phyloP scores from a whole-genome alignment of 2,113 vertebrate species.

The Crotalus tigris region DNA sequence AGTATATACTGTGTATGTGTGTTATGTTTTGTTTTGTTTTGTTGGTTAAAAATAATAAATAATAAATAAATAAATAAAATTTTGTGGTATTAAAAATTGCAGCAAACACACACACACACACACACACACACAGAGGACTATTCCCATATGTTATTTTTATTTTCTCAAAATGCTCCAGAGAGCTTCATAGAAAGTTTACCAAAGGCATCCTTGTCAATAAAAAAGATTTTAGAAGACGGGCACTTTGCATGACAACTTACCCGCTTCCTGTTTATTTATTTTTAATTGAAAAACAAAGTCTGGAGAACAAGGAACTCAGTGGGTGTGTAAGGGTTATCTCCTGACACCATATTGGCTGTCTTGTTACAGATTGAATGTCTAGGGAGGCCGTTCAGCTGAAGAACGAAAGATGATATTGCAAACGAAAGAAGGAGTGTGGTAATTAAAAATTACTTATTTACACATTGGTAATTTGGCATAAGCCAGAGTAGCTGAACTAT shows the following conservation, averaged over 20 bases:
- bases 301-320: background rate
- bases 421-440: background rate
- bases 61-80: too few species aligned
- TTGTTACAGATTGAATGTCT: background rate
- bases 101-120: too few species aligned
- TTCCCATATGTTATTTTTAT: background rate
- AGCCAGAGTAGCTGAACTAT: background rate
- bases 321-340: background rate
- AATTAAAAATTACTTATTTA: background rate
- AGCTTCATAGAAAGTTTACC: background rate
- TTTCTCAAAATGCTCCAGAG: background rate
- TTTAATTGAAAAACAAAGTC: background rate
- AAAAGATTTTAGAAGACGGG: background rate
- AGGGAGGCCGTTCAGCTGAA: background rate
- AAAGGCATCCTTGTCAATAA: background rate
- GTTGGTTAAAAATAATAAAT: too few species aligned
- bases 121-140: background rate
- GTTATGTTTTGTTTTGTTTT: too few species aligned
- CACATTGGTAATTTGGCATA: background rate
- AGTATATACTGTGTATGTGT: too few species aligned
- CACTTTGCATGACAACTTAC: background rate
- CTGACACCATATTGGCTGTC: background rate
- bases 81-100: too few species aligned
- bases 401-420: background rate
- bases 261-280: background rate